Conservation (phyloP, 2,113 vertebrate genomes). For the Athene cunicularia region DNA sequence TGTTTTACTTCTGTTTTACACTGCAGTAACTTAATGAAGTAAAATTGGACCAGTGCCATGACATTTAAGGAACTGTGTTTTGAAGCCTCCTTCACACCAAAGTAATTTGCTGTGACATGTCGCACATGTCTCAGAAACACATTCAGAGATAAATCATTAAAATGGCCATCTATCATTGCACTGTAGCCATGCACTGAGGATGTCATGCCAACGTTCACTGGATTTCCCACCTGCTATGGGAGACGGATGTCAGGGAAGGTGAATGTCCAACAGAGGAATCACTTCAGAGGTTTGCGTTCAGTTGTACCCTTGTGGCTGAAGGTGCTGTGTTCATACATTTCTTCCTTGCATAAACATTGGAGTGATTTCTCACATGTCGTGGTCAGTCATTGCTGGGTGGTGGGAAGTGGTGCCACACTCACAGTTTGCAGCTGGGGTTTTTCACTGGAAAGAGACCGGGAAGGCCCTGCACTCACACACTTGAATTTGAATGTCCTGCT, state of each 20-base stretch:
- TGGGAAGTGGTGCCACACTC: neutral
- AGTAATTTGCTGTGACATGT: constrained; percentile 44
- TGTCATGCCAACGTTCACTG: neutral
- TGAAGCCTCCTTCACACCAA: constrained; percentile 32
- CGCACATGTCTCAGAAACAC: neutral
- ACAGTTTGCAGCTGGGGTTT: neutral
- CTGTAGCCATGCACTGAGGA: neutral
- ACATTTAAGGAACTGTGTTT: neutral
- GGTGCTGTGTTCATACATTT: neutral
- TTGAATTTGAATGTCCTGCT: neutral
- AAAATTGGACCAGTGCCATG: neutral
- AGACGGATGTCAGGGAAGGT: rapidly evolving
- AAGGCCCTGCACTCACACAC: neutral
- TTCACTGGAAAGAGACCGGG: neutral
- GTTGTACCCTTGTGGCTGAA: neutral
- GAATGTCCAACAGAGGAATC: neutral
- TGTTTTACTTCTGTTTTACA: neutral
- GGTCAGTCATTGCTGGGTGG: neutral
- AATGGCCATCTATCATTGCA: neutral
- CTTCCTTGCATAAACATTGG: neutral
- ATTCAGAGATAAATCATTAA: neutral
- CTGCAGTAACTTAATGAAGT: neutral
- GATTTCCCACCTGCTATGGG: neutral
- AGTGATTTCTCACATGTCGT: neutral
- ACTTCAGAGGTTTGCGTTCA: neutral